Evolutionary conservation across 1,140 invertebrate genomes (phyloP), one percentile per base, ranked within the genome.

Genomic region (Pogonomyrmex barbatus): DNA sequence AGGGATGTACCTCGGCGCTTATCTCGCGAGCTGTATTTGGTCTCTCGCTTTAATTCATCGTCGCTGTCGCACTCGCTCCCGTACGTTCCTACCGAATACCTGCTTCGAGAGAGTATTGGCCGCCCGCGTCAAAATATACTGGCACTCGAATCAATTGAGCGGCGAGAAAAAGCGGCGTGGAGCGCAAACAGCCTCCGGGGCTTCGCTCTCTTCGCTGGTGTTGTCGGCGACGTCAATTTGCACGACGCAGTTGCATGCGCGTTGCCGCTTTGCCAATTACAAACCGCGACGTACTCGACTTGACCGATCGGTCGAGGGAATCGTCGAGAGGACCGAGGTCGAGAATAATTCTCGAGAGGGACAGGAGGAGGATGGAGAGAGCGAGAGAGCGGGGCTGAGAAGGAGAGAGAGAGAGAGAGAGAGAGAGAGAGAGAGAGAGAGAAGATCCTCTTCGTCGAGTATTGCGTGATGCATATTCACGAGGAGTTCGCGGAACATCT

Each of bases 401-500:
- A 9, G 30, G 4, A 24, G 14, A 42, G 65, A 47, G 47, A 24
- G 14, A 39, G 9, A 47, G 36, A 47, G 5, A 45, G 12, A 14
- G 47, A 33, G 36, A 45, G 39, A 52, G 17, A 30, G 4, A n/a
- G 65, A 39, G 2, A 36, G 6, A 24, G 39, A 56, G 39, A 33
- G 17, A 30, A 9, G 17, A 56, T 12, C 30, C 67, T 73, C 68
- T 60, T 56, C 24, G 50, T 56, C 54, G 68, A 73, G 79, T 60
- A 10, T 42, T 42, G 67, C 52, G 30, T 33, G 67, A 73, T 83
- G 79, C 67, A 83, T 60, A 83, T 73, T 83, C 68, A 83, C 79
- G 79, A 83, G 42, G 30, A 60, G 79, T 83, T 83, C 79, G 79
- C 79, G 68, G 79, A 83, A 83, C 79, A 12, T 73, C 68, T 73